These are phyloP conservation scores for Opisthograptis luteolata DNA, from an alignment of 2,888 invertebrate species.

Conservation along the genomic window DNA sequence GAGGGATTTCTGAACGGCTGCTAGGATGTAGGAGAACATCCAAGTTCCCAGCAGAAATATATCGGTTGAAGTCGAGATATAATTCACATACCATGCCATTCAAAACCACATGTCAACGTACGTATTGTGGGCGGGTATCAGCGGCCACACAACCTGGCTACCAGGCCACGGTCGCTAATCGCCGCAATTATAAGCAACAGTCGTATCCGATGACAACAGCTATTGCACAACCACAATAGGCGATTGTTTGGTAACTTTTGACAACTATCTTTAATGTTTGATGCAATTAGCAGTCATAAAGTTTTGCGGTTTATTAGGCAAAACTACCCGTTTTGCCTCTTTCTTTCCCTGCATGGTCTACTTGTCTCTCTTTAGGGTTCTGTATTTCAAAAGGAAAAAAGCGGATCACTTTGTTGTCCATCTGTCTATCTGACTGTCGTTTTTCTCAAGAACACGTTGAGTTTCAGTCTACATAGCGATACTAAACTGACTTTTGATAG, in stretches of 20 bases:
- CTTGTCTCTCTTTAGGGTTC: too few species aligned
- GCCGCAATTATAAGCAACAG: conserved; percentile 49
- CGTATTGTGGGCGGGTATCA: conserved; percentile 16
- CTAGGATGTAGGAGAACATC: too few species aligned
- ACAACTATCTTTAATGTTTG: conserved; percentile 17
- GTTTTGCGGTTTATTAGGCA: conserved; percentile 23
- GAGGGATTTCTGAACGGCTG: too few species aligned
- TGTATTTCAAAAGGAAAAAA: too few species aligned
- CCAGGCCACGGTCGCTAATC: conserved; percentile 39
- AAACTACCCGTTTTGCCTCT: neutral
- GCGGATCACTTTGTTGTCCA: too few species aligned
- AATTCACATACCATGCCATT: too few species aligned
- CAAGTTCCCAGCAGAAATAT: neutral
- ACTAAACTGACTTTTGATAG: too few species aligned
- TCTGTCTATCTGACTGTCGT: too few species aligned
- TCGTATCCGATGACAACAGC: conserved; percentile 51
- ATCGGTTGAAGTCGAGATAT: too few species aligned
- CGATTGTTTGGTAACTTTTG: conserved; percentile 17
- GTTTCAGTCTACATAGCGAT: too few species aligned
- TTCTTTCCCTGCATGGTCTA: neutral
- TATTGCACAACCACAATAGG: conserved; percentile 41
- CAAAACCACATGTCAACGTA: conserved; percentile 7
- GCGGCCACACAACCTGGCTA: neutral
- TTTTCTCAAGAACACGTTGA: too few species aligned
- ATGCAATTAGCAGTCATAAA: conserved; percentile 25